phyloP scores from a whole-genome alignment of 2,113 vertebrate species.

The Pycnonotus jocosus region DNA sequence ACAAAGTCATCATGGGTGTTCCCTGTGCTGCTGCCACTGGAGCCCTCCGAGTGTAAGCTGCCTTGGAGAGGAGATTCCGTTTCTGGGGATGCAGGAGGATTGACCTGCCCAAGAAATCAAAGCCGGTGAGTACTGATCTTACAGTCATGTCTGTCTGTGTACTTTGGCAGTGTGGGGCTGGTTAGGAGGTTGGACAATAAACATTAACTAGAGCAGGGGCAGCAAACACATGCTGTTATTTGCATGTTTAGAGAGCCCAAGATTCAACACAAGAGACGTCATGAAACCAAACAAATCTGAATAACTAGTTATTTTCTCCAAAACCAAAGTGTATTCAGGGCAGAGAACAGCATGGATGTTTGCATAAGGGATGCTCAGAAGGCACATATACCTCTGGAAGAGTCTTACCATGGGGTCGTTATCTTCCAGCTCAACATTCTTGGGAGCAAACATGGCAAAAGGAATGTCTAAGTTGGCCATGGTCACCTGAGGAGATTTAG shows the following conservation, averaged over 20 bases:
- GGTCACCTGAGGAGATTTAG: slow-evolving; percentile 78
- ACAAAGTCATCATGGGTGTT: slow-evolving; percentile 93
- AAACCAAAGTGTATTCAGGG: background rate
- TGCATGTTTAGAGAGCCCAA: background rate
- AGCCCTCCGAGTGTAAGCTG: slow-evolving; percentile 90
- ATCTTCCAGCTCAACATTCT: slow-evolving; percentile 86
- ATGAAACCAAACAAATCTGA: background rate
- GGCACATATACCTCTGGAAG: background rate
- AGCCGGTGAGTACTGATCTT: background rate
- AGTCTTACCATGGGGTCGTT: slow-evolving; percentile 90
- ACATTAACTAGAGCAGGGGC: background rate
- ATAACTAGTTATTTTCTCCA: background rate
- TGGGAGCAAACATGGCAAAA: slow-evolving; percentile 93
- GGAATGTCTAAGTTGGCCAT: slow-evolving; percentile 91
- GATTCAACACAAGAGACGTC: background rate
- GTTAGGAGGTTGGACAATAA: background rate
- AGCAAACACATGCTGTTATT: background rate
- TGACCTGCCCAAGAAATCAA: slow-evolving; percentile 76
- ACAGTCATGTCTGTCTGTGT: background rate
- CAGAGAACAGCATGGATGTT: background rate
- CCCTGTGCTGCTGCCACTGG: slow-evolving; percentile 81
- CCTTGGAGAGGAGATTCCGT: slow-evolving; percentile 86
- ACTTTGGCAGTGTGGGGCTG: background rate
- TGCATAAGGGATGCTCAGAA: slow-evolving; percentile 5
- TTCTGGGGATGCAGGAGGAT: slow-evolving; percentile 87